phyloP scores from a whole-genome alignment of 2,113 vertebrate species.

The Corythornis vintsioides region DNA sequence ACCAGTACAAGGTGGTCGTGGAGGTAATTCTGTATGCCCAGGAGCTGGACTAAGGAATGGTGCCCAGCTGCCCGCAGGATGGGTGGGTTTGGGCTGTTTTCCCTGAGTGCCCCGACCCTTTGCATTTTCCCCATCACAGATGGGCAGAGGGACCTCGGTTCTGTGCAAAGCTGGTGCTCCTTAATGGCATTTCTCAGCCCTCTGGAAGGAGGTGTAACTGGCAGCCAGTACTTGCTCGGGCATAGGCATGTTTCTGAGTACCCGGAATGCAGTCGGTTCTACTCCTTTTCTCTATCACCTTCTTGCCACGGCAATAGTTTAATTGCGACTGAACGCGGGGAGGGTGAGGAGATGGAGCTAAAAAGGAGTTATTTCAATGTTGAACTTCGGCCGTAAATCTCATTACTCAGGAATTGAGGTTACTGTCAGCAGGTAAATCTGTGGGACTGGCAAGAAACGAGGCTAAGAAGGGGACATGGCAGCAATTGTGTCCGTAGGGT shows the following conservation, averaged over 20 bases:
- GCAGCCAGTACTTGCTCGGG: neutral
- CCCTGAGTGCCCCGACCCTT: neutral
- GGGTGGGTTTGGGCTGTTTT: neutral
- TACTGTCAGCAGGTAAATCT: constrained; percentile 41
- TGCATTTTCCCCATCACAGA: accelerated
- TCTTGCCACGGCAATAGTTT: neutral
- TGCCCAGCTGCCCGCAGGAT: neutral
- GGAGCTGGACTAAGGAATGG: neutral
- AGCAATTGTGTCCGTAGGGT: neutral
- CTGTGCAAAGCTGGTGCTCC: neutral
- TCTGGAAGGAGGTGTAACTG: neutral
- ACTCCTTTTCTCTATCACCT: neutral
- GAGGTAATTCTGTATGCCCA: neutral
- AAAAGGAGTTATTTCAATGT: constrained; percentile 41
- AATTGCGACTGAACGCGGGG: neutral
- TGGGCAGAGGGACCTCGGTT: neutral
- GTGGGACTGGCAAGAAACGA: constrained; percentile 19
- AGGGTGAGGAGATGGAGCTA: neutral
- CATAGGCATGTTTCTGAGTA: neutral
- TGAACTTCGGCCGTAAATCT: constrained; percentile 54
- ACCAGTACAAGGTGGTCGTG: neutral
- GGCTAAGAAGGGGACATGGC: neutral
- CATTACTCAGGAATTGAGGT: constrained; percentile 56
- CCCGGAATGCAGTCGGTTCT: neutral
- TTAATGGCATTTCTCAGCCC: neutral